Conservation (phyloP, 37 sponge, comb jelly and placozoan species). For the Halichondria panicea region DNA sequence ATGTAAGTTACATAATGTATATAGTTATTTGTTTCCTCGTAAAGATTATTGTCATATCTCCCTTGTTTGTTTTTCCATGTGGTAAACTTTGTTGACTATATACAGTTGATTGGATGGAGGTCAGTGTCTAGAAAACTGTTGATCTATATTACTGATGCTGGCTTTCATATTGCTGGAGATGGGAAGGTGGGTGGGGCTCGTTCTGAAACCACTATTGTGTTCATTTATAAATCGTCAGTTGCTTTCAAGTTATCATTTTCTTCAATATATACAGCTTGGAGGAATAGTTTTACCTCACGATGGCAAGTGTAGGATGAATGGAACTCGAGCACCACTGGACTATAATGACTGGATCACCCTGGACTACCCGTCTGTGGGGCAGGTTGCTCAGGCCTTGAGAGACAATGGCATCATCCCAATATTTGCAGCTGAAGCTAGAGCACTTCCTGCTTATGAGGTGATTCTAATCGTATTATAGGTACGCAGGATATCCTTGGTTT, state of each 20-base stretch:
- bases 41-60: not conserved
- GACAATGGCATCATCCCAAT: conserved; percentile 74
- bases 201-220: not conserved
- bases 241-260: not conserved
- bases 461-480: no score
- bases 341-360: conserved; percentile 5
- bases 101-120: conserved; percentile 93
- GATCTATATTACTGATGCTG: conserved; percentile 87
- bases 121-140: conserved; percentile 74
- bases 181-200: conserved; percentile 64
- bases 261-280: conserved; percentile 45
- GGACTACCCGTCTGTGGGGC: conserved; percentile 88
- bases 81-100: not conserved
- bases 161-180: conserved; percentile 92
- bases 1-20: conserved; percentile 41
- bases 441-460: conserved; percentile 50
- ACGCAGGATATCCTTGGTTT: no score
- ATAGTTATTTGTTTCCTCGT: not conserved
- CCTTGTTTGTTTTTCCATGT: not conserved
- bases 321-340: not conserved
- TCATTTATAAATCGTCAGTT: not conserved
- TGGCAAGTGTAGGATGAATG: conserved; percentile 10
- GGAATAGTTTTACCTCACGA: conserved; percentile 61
- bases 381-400: conserved; percentile 46
- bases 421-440: conserved; percentile 55